Evolutionary conservation across 2,888 invertebrate genomes (phyloP), one percentile per base, ranked within the genome.

Genomic region (Harpalus rubripes): DNA sequence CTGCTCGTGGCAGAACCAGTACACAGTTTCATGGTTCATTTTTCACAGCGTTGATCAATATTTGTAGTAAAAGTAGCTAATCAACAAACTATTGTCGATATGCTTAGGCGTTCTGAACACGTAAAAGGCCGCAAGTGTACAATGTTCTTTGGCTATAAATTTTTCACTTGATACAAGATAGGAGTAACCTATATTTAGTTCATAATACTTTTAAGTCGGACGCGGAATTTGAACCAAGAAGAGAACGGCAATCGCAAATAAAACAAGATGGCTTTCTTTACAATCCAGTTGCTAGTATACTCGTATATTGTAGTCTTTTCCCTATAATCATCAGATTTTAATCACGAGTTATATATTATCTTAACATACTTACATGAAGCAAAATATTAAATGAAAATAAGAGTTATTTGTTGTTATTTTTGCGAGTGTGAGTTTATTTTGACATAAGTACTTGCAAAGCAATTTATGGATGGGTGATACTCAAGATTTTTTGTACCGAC

Each of bases 71-170:
- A 10, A 15, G 59, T 59, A 5, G 59, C 59, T 16, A 59, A 59
- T 59, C 59, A 59, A 16, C 59, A 59, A 59, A 59, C 59, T 16
- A 59, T 59, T 59, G 59, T 59, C n/a, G 18, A 59, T 59, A 59
- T 16, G 5, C 18, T 16, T 16, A 16, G 10, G 16, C 7, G 2
- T 59, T 16, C 16, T 15, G 5, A 16, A 16, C 16, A 59, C 15
- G 18, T 59, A 59, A 15, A 15, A 59, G 15, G 59, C 1, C n/a
- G 6, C 59, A 59, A 59, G 0, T 16, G 59, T 59, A 59, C 16
- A 15, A 1, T 7, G n/a, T 7, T 59, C 15, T 3, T 6, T 59
- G 7, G 59, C 59, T 59, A 16, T 59, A 59, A 16, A 59, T 59
- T 59, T 59, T 59, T 59, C 18, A 59, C 59, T 52, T 10, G 44